These are phyloP conservation scores for Philypnodon macrostomus DNA, from an alignment of 2,797 vertebrate genomes.

Conservation along the genomic window DNA sequence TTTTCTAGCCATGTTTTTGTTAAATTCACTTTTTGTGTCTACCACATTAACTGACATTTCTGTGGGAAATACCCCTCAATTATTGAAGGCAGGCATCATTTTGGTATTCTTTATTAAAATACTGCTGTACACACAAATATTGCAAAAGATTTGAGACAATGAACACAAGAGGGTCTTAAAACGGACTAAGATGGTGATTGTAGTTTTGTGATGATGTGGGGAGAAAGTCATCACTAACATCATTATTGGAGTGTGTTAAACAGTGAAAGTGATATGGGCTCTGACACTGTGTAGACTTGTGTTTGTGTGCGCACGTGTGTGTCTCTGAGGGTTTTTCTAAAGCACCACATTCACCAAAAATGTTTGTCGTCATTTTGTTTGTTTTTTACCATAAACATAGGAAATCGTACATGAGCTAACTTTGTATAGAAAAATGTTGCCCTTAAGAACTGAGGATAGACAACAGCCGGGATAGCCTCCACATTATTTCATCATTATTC, in stretches of 20 bases:
- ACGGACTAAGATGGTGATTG: slow-evolving; percentile 76
- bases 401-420: slow-evolving; percentile 64
- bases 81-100: slow-evolving; percentile 43
- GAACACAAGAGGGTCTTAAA: slow-evolving; percentile 84
- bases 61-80: neutral
- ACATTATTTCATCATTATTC: slow-evolving; percentile 4
- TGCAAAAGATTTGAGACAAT: slow-evolving; percentile 88
- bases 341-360: slow-evolving; percentile 78
- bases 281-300: slow-evolving; percentile 46
- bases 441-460: slow-evolving; percentile 50
- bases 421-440: slow-evolving; percentile 52
- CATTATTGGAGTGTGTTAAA: slow-evolving; percentile 55
- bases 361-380: slow-evolving; percentile 52
- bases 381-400: slow-evolving; percentile 62
- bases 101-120: slow-evolving; percentile 99
- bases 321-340: slow-evolving; percentile 56
- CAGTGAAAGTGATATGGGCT: slow-evolving; percentile 56
- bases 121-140: slow-evolving; percentile 98
- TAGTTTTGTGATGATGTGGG: slow-evolving; percentile 49
- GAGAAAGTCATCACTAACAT: slow-evolving; percentile 67
- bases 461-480: neutral
- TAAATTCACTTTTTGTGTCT: no score
- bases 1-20: no score
- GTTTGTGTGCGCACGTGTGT: slow-evolving; percentile 24
- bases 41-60: neutral